Evolutionary conservation across 2,113 vertebrate genomes (phyloP), one percentile per base, ranked within the genome.

Genomic region (Chrysemys picta): DNA sequence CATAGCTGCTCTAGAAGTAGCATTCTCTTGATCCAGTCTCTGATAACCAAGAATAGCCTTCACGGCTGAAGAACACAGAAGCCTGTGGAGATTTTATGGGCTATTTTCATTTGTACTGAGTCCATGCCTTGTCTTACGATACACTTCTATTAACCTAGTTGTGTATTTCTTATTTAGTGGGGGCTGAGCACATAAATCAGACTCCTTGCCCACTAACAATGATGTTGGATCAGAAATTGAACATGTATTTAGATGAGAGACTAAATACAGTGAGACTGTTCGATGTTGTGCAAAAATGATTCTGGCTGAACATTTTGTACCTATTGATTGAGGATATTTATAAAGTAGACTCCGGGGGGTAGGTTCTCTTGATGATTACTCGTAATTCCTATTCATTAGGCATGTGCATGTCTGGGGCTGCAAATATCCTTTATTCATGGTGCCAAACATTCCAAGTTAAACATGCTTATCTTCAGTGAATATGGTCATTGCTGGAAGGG

Each of bases 401-500:
- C 27, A 53, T 76, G 47, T 16, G 54, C 84, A 8, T 50, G 38
- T 56, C 42, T 76, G 11, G 42, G 11, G 8, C 24, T 47, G 42
- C 42, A 76, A 25, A 45, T 47, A 14, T 76, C 42, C 25, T 47
- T 45, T 78, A 45, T 47, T 38, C 19, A 38, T 29, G 54, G 54
- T n/a, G 47, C 50, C 79, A 38, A 81, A 59, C 5, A 29, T 27
- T 50, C 4, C 7, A 11, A 3, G 8, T 72, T 42, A 45, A 45
- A 54, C 85, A 19, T 4, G 9, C 25, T 54, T 54, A 45, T 29
- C 76, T 80, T 9, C 7, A 59, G 31, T 80, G 50, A 80, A 42
- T 0, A 1, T 85, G 21, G 22, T 25, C 25, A 25, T 54, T 24
- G 8, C 45, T 38, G 65, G 13, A 2, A 65, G 13, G 49, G 27